Conservation (phyloP, 2,797 vertebrate species). For the Petrocephalus schoutedeni region DNA sequence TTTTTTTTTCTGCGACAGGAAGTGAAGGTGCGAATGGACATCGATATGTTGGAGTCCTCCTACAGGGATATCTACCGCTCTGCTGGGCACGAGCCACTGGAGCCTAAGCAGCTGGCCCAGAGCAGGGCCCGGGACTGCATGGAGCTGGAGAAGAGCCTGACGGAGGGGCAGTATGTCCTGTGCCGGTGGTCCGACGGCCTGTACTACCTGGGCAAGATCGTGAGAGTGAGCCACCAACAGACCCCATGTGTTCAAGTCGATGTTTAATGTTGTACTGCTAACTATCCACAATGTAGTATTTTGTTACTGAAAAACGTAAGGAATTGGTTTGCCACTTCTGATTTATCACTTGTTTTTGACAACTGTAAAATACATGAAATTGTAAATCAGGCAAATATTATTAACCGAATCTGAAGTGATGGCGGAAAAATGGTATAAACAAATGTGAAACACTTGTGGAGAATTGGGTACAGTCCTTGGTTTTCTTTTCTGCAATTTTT, state of each 20-base stretch:
- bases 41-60: constrained; percentile 55
- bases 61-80: constrained; percentile 59
- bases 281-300: neutral
- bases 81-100: constrained; percentile 50
- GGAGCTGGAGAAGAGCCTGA: constrained; percentile 71
- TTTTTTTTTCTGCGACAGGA: constrained; percentile 32
- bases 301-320: neutral
- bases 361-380: neutral
- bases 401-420: neutral
- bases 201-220: constrained; percentile 92
- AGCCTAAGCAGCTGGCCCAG: constrained; percentile 30
- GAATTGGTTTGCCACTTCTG: neutral
- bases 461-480: neutral
- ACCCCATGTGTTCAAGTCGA: neutral
- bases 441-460: neutral
- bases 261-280: neutral
- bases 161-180: constrained; percentile 84
- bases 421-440: neutral
- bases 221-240: constrained; percentile 66
- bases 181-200: constrained; percentile 93
- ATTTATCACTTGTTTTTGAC: neutral
- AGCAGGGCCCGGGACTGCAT: constrained; percentile 49
- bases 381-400: neutral
- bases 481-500: neutral
- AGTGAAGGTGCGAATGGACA: constrained; percentile 53